phyloP scores from a whole-genome alignment of 2,797 vertebrate genomes.

The Gobionotothen gibberifrons region DNA sequence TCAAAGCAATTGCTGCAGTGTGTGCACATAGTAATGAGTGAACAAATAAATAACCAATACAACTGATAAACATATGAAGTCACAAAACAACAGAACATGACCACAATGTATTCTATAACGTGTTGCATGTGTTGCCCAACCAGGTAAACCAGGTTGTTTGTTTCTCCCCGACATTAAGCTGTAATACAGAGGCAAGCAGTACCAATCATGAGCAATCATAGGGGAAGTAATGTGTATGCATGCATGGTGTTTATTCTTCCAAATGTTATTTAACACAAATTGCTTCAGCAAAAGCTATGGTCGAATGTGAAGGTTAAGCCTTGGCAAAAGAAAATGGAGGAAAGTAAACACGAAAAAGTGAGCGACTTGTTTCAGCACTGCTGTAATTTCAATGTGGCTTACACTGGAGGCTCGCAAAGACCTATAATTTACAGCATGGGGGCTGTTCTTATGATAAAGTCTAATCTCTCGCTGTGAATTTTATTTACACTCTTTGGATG shows the following conservation, averaged over 20 bases:
- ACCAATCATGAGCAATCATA: conserved; percentile 41
- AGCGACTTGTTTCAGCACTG: conserved; percentile 18
- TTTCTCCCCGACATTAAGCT: conserved; percentile 26
- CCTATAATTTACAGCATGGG: conserved; percentile 54
- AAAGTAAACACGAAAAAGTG: conserved; percentile 2
- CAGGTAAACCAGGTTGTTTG: conserved; percentile 26
- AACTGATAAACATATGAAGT: neutral
- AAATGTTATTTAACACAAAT: conserved; percentile 45
- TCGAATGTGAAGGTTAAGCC: conserved; percentile 25
- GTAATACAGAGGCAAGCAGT: conserved; percentile 24
- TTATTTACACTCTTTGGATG: conserved; percentile 52
- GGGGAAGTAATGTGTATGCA: conserved; percentile 45
- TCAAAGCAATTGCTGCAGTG: neutral
- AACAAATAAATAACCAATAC: conserved; percentile 17
- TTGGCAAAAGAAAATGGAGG: conserved; percentile 5
- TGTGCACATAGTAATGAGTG: conserved; percentile 2
- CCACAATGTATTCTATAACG: conserved; percentile 12
- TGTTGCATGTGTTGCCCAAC: conserved; percentile 6
- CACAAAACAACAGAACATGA: conserved; percentile 15
- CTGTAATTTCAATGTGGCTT: conserved; percentile 36
- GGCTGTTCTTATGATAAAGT: conserved; percentile 44
- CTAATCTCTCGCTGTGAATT: conserved; percentile 46
- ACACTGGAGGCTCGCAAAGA: conserved; percentile 44
- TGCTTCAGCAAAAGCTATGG: conserved; percentile 18
- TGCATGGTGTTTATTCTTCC: conserved; percentile 35